phyloP scores from a whole-genome alignment of 2,113 vertebrate genomes.

The Petrocephalus zakoni region DNA sequence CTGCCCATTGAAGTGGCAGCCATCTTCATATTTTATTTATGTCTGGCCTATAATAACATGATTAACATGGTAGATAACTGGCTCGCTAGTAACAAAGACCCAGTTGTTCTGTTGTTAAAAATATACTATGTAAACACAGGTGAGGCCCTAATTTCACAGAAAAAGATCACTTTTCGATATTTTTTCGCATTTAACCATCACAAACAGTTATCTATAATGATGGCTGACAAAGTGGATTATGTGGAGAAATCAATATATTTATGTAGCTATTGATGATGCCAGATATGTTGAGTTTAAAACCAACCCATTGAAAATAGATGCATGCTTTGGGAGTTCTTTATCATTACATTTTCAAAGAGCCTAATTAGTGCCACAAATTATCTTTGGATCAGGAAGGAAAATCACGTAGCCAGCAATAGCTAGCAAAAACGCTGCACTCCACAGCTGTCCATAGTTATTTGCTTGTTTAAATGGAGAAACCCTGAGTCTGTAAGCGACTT shows the following conservation, averaged over 20 bases:
- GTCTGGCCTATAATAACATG: neutral
- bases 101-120: neutral
- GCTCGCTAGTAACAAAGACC: neutral
- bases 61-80: neutral
- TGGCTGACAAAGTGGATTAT: neutral
- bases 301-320: neutral
- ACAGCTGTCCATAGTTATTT: neutral
- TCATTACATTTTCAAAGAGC: neutral
- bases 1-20: neutral
- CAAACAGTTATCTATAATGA: neutral
- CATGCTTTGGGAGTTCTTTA: neutral
- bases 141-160: neutral
- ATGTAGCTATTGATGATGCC: neutral
- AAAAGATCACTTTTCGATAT: neutral
- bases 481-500: neutral
- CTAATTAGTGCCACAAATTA: neutral
- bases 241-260: neutral
- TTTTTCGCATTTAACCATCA: neutral
- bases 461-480: neutral
- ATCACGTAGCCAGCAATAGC: neutral
- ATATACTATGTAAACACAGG: neutral
- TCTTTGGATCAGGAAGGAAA: neutral
- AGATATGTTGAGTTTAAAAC: neutral
- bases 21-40: conserved; percentile 7
- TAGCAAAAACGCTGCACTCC: neutral